Percentiles rank a stretch among this genome's conserved stretches.
phyloP scores from a whole-genome alignment of 2,113 vertebrate genomes.

The Equus quagga region DNA sequence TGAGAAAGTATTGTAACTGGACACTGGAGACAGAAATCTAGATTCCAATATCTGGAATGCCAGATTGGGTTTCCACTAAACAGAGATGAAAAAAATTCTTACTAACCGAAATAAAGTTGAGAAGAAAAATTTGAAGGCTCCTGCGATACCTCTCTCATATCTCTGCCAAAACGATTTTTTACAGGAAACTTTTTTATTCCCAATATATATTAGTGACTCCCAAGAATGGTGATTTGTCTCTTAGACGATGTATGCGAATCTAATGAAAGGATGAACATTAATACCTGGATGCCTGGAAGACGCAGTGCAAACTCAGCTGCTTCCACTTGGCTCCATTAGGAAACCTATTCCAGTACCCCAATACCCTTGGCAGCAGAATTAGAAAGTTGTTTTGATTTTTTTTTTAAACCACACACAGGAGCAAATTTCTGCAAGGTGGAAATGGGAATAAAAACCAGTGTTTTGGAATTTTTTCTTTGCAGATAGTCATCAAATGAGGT shows the following conservation, averaged over 20 bases:
- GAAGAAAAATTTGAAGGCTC: background rate
- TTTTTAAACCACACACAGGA: conserved; percentile 66
- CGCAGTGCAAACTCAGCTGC: background rate
- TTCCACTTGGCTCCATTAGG: conserved; percentile 55
- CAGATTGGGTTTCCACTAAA: conserved; percentile 33
- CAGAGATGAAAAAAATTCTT: background rate
- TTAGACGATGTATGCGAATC: background rate
- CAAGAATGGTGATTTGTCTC: background rate
- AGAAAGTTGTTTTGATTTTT: conserved; percentile 68
- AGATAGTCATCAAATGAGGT: conserved; percentile 79
- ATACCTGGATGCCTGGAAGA: background rate
- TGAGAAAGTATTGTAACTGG: conserved; percentile 3
- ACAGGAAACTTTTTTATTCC: conserved; percentile 27
- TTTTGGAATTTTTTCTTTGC: conserved; percentile 72
- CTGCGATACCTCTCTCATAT: background rate
- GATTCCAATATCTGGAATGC: background rate
- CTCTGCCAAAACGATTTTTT: conserved; percentile 20
- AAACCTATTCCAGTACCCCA: background rate
- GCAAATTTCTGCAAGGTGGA: conserved; percentile 66
- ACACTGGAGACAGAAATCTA: background rate
- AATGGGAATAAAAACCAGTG: conserved; percentile 72
- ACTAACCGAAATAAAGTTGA: conserved; percentile 19
- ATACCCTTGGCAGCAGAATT: conserved; percentile 49
- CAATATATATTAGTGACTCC: background rate
- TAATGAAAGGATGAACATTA: background rate